Evolutionary conservation across 2,113 vertebrate species (phyloP).

Genomic region (Acrocephalus arundinaceus): DNA sequence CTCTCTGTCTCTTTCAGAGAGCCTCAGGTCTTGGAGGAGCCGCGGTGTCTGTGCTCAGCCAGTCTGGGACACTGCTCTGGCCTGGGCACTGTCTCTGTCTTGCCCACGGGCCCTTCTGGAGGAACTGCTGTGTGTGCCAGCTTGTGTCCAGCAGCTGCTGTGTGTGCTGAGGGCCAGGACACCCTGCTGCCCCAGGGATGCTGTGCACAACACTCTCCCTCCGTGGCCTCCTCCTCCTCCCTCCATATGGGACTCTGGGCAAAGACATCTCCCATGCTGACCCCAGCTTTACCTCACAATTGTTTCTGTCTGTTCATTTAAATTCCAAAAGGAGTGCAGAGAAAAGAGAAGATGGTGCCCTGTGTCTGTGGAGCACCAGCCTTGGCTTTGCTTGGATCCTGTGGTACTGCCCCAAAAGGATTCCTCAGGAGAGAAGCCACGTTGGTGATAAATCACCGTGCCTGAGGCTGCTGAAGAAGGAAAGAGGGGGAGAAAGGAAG

Average conservation of each 20-base stretch:
- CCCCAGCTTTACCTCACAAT: not conserved
- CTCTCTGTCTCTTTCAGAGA: not conserved
- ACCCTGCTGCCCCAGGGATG: rapidly evolving
- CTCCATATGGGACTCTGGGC: not conserved
- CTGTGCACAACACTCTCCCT: not conserved
- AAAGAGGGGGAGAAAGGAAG: not conserved
- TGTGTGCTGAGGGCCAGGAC: not conserved
- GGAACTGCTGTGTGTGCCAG: not conserved
- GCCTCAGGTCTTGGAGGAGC: not conserved
- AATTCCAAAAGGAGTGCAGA: not conserved
- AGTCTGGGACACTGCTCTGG: not conserved
- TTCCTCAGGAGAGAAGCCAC: not conserved
- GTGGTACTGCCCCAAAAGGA: not conserved
- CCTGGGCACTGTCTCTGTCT: not conserved
- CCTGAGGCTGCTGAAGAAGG: not conserved
- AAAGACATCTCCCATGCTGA: not conserved
- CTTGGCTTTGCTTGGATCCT: not conserved
- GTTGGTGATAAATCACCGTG: not conserved
- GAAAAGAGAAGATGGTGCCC: not conserved
- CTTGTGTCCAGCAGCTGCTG: not conserved
- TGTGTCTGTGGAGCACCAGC: not conserved
- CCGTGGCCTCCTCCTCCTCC: not conserved
- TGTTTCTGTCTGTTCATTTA: conserved; percentile 13
- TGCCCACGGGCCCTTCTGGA: not conserved
- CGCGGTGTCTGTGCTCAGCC: not conserved